Evolutionary conservation across 2,797 vertebrate genomes (phyloP).

Genomic region (Tenualosa ilisha): DNA sequence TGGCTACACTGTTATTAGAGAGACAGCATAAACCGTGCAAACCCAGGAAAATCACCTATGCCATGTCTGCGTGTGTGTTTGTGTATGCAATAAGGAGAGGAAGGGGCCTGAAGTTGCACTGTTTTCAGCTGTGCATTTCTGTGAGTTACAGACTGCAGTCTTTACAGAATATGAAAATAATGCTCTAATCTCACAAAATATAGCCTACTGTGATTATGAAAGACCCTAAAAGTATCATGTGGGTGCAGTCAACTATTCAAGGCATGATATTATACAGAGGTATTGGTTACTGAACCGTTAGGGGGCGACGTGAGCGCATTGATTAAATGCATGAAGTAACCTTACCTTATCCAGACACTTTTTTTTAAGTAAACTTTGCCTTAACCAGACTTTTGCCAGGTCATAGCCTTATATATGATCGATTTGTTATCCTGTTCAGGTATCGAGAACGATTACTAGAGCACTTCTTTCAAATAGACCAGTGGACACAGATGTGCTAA

Average conservation of each 20-base stretch:
- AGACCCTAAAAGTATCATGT: background rate
- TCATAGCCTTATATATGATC: background rate
- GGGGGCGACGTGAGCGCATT: constrained; percentile 42
- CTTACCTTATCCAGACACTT: too few relatives aligned
- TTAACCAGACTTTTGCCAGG: background rate
- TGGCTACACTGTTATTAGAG: too few relatives aligned
- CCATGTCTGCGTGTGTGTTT: too few relatives aligned
- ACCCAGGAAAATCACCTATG: too few relatives aligned
- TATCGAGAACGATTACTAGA: background rate
- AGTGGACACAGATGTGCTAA: background rate
- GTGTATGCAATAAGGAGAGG: too few relatives aligned
- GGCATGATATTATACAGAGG: background rate
- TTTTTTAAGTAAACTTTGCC: too few relatives aligned
- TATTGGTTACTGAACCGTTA: constrained; percentile 9
- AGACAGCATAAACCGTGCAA: too few relatives aligned
- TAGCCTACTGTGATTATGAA: background rate
- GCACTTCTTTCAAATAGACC: background rate
- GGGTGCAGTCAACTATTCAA: background rate
- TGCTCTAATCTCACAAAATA: background rate
- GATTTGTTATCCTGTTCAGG: background rate
- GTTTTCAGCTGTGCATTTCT: too few relatives aligned
- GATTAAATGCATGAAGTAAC: background rate
- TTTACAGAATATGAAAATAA: background rate
- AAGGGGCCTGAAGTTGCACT: too few relatives aligned
- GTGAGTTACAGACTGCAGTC: too few relatives aligned